Evolutionary conservation across 2,797 vertebrate species (phyloP).

Genomic region (Acanthornis magna): DNA sequence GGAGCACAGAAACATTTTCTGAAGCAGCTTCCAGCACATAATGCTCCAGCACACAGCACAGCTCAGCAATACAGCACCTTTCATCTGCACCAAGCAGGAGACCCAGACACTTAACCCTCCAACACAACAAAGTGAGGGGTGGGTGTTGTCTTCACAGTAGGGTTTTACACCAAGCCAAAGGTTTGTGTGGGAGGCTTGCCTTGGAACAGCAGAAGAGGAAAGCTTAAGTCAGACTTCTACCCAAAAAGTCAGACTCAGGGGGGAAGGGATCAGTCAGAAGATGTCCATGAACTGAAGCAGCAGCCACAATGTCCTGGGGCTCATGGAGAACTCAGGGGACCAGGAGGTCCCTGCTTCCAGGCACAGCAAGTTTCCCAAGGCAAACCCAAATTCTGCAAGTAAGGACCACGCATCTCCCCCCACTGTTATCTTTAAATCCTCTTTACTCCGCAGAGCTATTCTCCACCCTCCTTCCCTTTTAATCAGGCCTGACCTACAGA

Average conservation of each 20-base stretch:
- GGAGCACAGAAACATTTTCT: neutral
- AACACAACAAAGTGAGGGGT: neutral
- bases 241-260: neutral
- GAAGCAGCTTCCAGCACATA: neutral
- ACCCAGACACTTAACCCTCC: slow-evolving; percentile 9
- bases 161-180: slow-evolving; percentile 10
- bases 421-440: slow-evolving; percentile 6
- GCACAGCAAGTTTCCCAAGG: neutral
- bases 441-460: slow-evolving; percentile 29
- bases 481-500: slow-evolving; percentile 58
- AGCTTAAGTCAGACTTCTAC: neutral
- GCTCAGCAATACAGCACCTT: neutral
- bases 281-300: neutral
- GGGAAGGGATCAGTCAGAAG: neutral
- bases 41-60: neutral
- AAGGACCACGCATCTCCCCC: neutral
- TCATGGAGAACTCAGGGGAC: neutral
- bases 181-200: neutral
- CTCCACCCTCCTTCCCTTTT: slow-evolving; percentile 47
- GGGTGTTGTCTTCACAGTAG: neutral
- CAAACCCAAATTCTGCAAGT: slow-evolving; percentile 20
- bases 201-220: neutral
- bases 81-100: slow-evolving; percentile 10
- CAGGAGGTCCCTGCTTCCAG: neutral
- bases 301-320: neutral